These are phyloP conservation scores for Bostrychus sinensis DNA, from an alignment of 2,113 vertebrate species.

Conservation along the genomic window DNA sequence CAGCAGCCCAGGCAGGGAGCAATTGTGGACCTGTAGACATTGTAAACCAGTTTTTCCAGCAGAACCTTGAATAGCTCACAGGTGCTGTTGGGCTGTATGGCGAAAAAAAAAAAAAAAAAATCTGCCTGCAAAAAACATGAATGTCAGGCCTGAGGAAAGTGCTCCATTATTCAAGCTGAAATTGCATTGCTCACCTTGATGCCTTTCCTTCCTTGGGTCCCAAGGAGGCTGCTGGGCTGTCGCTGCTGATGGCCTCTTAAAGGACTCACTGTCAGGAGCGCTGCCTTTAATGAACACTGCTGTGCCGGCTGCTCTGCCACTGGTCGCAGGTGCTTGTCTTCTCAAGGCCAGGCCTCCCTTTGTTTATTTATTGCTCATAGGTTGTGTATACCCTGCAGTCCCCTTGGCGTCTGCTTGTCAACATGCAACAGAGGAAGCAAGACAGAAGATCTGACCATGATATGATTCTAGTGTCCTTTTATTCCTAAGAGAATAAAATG, in stretches of 20 bases:
- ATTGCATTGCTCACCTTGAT: slow-evolving; percentile 79
- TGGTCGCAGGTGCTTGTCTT: slow-evolving; percentile 70
- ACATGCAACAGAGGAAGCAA: slow-evolving; percentile 45
- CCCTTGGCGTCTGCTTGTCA: slow-evolving; percentile 57
- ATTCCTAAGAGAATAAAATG: slow-evolving; percentile 26
- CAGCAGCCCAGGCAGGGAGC: slow-evolving; percentile 50
- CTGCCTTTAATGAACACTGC: slow-evolving; percentile 73
- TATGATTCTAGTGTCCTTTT: slow-evolving; percentile 43
- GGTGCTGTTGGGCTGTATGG: slow-evolving; percentile 60
- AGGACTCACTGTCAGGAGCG: slow-evolving; percentile 69
- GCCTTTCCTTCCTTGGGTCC: slow-evolving; percentile 64
- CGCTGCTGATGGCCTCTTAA: slow-evolving; percentile 73
- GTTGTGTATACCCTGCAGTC: slow-evolving; percentile 47
- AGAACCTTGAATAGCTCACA: slow-evolving; percentile 62
- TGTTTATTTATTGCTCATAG: slow-evolving; percentile 73
- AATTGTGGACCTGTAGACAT: slow-evolving; percentile 61
- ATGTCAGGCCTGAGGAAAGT: slow-evolving; percentile 69
- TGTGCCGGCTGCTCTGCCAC: slow-evolving; percentile 66
- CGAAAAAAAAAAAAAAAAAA: slow-evolving; percentile 18
- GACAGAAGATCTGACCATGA: slow-evolving; percentile 48
- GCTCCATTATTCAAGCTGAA: slow-evolving; percentile 78
- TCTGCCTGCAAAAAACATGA: slow-evolving; percentile 66
- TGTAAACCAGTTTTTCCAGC: slow-evolving; percentile 61
- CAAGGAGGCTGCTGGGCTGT: slow-evolving; percentile 70
- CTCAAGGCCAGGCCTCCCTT: slow-evolving; percentile 54